These are phyloP conservation scores for Gymnarchus niloticus DNA, from an alignment of 2,113 vertebrate genomes.

Conservation along the genomic window DNA sequence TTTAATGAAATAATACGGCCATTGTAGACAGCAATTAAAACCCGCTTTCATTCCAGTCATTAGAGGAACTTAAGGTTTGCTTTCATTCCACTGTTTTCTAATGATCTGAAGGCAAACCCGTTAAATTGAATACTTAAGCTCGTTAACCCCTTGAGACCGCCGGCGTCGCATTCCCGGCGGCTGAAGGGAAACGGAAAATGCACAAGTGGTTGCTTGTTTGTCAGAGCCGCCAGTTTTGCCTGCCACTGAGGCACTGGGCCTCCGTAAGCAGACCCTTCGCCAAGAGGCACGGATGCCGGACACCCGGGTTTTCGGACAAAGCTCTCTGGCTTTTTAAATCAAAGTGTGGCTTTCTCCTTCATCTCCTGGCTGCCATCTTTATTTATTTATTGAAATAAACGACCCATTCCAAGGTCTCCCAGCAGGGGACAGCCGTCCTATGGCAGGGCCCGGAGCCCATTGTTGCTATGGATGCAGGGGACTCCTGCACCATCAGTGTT, in stretches of 20 bases:
- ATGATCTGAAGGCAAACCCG: slow-evolving; percentile 44
- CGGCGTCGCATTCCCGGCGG: background rate
- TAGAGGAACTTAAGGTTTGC: slow-evolving; percentile 51
- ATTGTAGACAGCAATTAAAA: slow-evolving; percentile 61
- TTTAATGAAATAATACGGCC: slow-evolving; percentile 57
- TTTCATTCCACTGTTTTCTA: slow-evolving; percentile 48
- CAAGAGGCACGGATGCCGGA: background rate
- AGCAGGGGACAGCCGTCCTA: slow-evolving; percentile 28
- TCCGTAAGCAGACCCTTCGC: too few relatives aligned
- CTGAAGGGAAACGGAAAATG: background rate
- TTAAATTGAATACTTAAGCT: slow-evolving; percentile 42
- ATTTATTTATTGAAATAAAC: slow-evolving; percentile 61
- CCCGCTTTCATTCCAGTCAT: slow-evolving; percentile 53
- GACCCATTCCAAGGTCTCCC: slow-evolving; percentile 52
- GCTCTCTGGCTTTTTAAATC: background rate
- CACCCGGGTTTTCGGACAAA: background rate
- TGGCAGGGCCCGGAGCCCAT: background rate
- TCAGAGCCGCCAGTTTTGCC: background rate
- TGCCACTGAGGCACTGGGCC: too few relatives aligned
- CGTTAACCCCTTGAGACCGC: slow-evolving; percentile 35
- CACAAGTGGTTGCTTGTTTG: slow-evolving; percentile 4
- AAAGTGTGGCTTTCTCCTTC: background rate
- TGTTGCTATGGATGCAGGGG: background rate
- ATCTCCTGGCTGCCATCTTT: slow-evolving; percentile 43
- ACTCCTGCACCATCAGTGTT: background rate